phyloP scores from a whole-genome alignment of 2,797 vertebrate genomes.

The Phataginus tricuspis region DNA sequence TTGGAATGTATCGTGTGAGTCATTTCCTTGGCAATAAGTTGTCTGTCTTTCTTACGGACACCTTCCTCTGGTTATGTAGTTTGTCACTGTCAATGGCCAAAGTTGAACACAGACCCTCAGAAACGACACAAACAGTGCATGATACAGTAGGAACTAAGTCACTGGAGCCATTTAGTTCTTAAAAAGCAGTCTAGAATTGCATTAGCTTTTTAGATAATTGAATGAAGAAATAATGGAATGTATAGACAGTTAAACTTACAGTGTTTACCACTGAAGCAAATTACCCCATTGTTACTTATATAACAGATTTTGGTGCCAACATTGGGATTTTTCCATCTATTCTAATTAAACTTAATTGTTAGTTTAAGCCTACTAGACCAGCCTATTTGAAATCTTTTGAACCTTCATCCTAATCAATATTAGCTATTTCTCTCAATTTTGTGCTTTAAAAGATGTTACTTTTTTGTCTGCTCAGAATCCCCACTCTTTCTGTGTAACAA shows the following conservation, averaged over 20 bases:
- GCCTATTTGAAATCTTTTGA: not conserved
- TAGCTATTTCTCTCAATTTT: not conserved
- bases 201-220: not conserved
- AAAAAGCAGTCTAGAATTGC: not conserved
- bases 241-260: not conserved
- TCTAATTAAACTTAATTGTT: not conserved
- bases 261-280: not conserved
- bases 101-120: not conserved
- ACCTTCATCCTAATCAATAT: not conserved
- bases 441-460: not conserved
- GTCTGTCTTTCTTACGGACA: not conserved
- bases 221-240: slow-evolving; percentile 22
- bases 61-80: not conserved
- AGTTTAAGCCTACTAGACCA: not conserved
- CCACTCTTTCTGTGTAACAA: not conserved
- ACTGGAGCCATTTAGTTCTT: not conserved
- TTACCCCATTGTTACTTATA: not conserved
- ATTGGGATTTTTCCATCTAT: not conserved
- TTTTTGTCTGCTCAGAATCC: not conserved
- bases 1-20: not conserved
- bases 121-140: not conserved
- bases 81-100: not conserved
- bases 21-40: not conserved
- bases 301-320: not conserved
- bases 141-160: not conserved